These are phyloP conservation scores for Microplitis mediator DNA, from an alignment of 1,140 invertebrate genomes.

Conservation along the genomic window DNA sequence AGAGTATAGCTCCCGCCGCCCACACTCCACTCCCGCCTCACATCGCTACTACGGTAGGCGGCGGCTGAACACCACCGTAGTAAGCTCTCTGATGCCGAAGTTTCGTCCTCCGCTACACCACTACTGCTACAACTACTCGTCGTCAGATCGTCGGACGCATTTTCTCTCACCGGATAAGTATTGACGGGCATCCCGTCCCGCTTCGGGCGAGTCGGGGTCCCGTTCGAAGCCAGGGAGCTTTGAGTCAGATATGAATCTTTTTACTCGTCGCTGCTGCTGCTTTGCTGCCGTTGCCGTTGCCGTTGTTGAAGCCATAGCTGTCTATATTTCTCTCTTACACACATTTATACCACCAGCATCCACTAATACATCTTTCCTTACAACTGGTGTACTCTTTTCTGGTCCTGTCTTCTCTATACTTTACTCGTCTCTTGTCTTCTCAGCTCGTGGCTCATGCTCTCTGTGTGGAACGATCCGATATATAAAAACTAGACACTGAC, in stretches of 20 bases:
- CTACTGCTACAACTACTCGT: background rate
- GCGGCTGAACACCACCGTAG: slow-evolving; percentile 20
- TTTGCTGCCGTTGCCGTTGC: background rate
- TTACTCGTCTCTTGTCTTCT: background rate
- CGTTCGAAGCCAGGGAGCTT: slow-evolving; percentile 44
- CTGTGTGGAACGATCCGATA: background rate
- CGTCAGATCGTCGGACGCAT: background rate
- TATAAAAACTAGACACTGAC: background rate
- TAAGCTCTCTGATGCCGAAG: slow-evolving; percentile 49
- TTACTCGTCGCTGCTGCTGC: slow-evolving; percentile 26
- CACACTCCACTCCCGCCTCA: slow-evolving; percentile 11
- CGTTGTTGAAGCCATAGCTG: background rate
- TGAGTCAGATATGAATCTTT: slow-evolving; percentile 57
- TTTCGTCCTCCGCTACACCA: slow-evolving; percentile 43
- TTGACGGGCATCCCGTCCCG: slow-evolving; percentile 55
- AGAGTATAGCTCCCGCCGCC: slow-evolving; percentile 15
- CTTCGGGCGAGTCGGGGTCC: slow-evolving; percentile 54
- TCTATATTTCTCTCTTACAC: too few species aligned
- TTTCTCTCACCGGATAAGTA: slow-evolving; percentile 40
- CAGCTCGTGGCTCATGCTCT: slow-evolving; percentile 1
- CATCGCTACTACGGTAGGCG: slow-evolving; percentile 10
- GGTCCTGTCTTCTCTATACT: background rate
- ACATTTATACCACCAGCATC: too few species aligned
- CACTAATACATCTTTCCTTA: background rate
- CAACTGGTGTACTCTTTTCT: too few species aligned